Conservation (phyloP, 2,797 vertebrate genomes). For the Notoglanidium macrostoma region DNA sequence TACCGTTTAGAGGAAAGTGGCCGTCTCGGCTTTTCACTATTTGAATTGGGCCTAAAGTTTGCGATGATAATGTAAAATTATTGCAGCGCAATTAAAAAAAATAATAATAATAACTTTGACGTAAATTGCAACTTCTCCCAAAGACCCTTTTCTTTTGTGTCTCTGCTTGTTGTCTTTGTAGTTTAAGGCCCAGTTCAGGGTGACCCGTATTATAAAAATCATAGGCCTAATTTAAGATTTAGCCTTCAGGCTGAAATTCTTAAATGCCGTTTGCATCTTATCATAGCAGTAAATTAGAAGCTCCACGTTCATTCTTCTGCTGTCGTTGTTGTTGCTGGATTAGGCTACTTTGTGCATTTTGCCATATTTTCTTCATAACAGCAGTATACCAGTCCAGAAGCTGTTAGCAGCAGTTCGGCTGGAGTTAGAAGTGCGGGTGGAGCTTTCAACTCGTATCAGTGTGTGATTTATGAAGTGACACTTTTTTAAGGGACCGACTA, state of each 20-base stretch:
- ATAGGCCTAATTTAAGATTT: neutral
- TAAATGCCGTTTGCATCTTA: neutral
- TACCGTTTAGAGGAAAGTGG: neutral
- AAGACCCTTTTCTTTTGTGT: neutral
- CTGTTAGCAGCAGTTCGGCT: neutral
- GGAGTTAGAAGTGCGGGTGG: neutral
- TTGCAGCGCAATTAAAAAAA: neutral
- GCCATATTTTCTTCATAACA: neutral
- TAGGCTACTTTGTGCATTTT: neutral
- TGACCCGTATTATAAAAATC: neutral
- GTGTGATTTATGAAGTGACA: constrained; percentile 10
- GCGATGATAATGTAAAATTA: neutral
- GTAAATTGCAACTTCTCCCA: neutral
- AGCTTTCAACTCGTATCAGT: neutral
- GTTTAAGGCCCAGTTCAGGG: neutral
- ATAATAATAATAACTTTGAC: neutral
- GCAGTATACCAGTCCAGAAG: neutral
- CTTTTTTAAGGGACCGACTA: neutral
- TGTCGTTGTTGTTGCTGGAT: neutral
- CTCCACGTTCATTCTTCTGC: neutral
- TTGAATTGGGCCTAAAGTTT: neutral
- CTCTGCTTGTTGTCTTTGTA: neutral
- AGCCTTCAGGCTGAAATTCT: neutral
- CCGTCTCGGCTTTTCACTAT: neutral
- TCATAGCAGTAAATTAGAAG: neutral